Base-by-base conservation (phyloP, 1,140 invertebrate species). In the Caligus rogercresseyi region DNA sequence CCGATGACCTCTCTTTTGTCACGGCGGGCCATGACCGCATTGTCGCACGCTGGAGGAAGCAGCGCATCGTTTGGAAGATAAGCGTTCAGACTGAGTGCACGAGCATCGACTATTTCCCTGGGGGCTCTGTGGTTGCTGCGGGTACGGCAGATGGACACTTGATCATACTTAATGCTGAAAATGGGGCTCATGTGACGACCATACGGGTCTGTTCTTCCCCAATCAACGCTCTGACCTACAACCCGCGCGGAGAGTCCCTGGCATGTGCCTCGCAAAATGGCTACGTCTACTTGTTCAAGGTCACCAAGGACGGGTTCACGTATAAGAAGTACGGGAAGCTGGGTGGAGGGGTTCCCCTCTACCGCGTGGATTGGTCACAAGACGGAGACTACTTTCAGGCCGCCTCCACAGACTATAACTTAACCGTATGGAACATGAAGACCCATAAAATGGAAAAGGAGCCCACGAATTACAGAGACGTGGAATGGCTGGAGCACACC, bases 1-100 rank as follows among this genome's bases (percentile, higher is more conserved):
- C 89, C 0, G 83, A 87, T 68, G 87, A 92, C 68, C 87, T 90
- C 71, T 79, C 90, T 66, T 93, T 94, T 71, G 85, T 90, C 4
- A 94, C 90, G 14, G 89, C 88, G 25, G 89, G 88, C 0, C 84
- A 90, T 66, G 92, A 97, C 73, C 89, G 88, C 71, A 83, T 86
- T 67, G 85, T 93, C 51, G 87, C 86, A 15, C 77, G 90, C 7
- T 94, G 89, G 89, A 81, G 85, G 53, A 81, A 83, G 60, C 86
- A 88, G 70, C 86, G 85, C 73, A 74, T 91, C 0, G 75, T 89
- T 19, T 93, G 89, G 85, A 86, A 81, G 55, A 83, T 84, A n/a
- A 84, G 89, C 76, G 87, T 89, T 3, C 79, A 83, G 52, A 86
- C 83, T 69, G 86, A 89, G 70, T 87, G 84, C 67, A 81, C 86